Evolutionary conservation across 2,113 vertebrate species (phyloP).

Genomic region (Cisticola juncidis): DNA sequence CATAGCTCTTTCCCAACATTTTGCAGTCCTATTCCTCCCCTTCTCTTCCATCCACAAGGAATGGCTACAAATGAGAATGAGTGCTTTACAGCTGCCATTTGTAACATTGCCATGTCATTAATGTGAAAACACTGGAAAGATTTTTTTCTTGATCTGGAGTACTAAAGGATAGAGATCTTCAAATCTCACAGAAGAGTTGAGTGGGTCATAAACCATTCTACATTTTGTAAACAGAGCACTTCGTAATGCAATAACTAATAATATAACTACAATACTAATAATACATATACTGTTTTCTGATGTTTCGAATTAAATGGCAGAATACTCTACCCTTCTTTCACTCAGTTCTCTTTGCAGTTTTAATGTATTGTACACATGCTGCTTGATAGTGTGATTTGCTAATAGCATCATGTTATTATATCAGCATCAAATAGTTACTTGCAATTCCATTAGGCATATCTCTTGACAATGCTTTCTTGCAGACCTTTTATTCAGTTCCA

Average conservation of each 20-base stretch:
- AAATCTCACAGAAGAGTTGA: neutral
- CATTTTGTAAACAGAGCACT: neutral
- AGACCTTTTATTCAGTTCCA: neutral
- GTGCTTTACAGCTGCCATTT: neutral
- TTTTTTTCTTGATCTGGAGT: neutral
- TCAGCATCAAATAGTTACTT: neutral
- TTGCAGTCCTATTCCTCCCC: neutral
- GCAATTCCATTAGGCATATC: neutral
- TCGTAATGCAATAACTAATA: neutral
- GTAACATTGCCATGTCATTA: neutral
- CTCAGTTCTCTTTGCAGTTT: neutral
- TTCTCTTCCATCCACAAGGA: neutral
- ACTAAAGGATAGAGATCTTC: slow-evolving; percentile 11
- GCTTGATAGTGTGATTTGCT: neutral
- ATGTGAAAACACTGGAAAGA: neutral
- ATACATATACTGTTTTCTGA: neutral
- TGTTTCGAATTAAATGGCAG: neutral
- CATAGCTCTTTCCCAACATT: neutral
- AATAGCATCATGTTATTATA: neutral
- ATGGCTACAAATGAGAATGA: neutral
- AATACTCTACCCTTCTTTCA: neutral
- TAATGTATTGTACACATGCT: neutral
- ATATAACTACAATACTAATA: neutral
- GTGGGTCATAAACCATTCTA: neutral
- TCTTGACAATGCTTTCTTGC: neutral